A percentile compares a stretch with the other conserved stretches of the same genome.
Evolutionary conservation across 1,140 invertebrate species (phyloP).

Genomic region (Rhagoletis zephyria): DNA sequence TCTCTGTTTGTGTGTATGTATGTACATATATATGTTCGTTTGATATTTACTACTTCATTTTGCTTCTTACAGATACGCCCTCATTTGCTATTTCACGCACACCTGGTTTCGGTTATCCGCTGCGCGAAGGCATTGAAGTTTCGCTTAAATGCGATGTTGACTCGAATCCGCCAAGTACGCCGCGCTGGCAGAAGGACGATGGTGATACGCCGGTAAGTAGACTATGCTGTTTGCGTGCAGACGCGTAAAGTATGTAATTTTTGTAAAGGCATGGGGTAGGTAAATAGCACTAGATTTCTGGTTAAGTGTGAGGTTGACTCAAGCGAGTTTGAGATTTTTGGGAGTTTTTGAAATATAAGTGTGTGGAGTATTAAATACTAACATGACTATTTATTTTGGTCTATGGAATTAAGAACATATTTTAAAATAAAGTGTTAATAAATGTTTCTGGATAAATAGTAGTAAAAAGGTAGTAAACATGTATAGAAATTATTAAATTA

Average conservation of each 20-base stretch:
- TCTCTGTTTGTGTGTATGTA: not conserved
- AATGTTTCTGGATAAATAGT: no score
- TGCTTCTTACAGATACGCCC: conserved; percentile 81
- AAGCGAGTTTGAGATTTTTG: not conserved
- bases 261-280: not conserved
- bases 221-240: not conserved
- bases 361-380: not conserved
- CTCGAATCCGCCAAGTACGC: conserved; percentile 89
- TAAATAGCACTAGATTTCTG: not conserved
- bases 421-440: no score
- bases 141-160: conserved; percentile 91
- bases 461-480: no score
- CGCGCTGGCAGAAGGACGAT: conserved; percentile 85
- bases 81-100: conserved; percentile 91
- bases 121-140: conserved; percentile 87
- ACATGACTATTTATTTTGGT: not conserved
- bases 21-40: not conserved
- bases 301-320: no score
- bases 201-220: conserved; percentile 77
- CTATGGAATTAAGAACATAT: not conserved
- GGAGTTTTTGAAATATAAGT: not conserved
- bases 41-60: conserved; percentile 3
- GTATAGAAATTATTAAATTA: no score
- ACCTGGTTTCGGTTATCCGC: conserved; percentile 89
- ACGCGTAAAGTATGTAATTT: not conserved